Conservation (phyloP, 2,797 vertebrate species). For the Pseudochromis fuscus region DNA sequence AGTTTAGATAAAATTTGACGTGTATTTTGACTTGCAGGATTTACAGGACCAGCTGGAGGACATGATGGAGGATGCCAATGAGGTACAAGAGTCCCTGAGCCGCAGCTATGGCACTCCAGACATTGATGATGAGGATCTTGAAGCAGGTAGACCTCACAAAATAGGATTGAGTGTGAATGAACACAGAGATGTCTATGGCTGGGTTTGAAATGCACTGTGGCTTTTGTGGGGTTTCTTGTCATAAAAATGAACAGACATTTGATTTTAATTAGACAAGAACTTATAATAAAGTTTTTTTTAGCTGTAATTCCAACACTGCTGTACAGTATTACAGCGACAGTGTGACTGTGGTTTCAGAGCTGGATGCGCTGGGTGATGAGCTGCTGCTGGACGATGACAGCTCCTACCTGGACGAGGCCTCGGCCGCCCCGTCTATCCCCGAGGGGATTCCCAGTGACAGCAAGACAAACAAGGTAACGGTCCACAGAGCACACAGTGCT, state of each 20-base stretch:
- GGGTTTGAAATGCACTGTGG: neutral
- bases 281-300: neutral
- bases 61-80: constrained; percentile 98
- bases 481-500: neutral
- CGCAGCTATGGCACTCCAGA: constrained; percentile 97
- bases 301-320: neutral
- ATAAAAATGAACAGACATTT: too few relatives aligned
- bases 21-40: constrained; percentile 83
- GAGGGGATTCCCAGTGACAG: constrained; percentile 94
- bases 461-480: constrained; percentile 93
- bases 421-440: constrained; percentile 94
- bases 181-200: neutral
- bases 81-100: constrained; percentile 96
- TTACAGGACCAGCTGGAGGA: constrained; percentile 98
- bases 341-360: constrained; percentile 83
- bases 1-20: neutral
- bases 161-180: too few relatives aligned
- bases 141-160: constrained; percentile 93
- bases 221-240: neutral
- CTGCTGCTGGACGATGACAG: constrained; percentile 95
- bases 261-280: constrained; percentile 1
- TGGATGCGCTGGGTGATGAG: constrained; percentile 97
- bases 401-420: constrained; percentile 96
- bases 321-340: neutral
- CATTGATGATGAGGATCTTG: constrained; percentile 97